phyloP scores from a whole-genome alignment of 2,888 invertebrate species.

The Melanargia galathea region DNA sequence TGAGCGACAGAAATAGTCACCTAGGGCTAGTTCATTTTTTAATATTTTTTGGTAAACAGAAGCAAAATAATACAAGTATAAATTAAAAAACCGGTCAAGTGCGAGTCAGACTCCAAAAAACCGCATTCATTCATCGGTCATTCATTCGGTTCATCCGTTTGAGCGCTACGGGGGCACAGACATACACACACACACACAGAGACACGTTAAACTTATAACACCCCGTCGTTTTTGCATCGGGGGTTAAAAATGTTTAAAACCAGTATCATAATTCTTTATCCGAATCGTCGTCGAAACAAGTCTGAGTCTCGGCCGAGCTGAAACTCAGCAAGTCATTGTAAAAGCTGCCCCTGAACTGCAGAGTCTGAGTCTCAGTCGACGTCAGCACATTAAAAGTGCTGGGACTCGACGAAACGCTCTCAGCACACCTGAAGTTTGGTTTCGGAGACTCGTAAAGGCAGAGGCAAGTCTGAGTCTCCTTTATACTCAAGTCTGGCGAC shows the following conservation, averaged over 20 bases:
- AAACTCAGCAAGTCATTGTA: conserved; percentile 59
- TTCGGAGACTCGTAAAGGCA: conserved; percentile 63
- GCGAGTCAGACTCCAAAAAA: no score
- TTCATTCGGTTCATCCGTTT: no score
- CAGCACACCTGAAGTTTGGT: conserved; percentile 50
- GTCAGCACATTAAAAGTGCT: conserved; percentile 49
- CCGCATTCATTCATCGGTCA: no score
- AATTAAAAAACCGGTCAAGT: no score
- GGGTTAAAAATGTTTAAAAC: conserved; percentile 29
- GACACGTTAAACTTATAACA: no score
- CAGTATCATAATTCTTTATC: conserved; percentile 39
- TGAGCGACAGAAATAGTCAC: no score
- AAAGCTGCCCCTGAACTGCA: conserved; percentile 45
- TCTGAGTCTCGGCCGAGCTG: conserved; percentile 66
- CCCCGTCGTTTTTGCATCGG: no score
- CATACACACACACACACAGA: no score
- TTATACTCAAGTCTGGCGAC: conserved; percentile 64
- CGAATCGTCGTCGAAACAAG: conserved; percentile 54
- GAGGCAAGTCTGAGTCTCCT: conserved; percentile 71
- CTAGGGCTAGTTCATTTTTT: no score
- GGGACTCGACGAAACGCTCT: conserved; percentile 58
- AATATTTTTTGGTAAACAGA: no score
- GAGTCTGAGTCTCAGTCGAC: conserved; percentile 67
- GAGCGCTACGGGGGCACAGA: no score
- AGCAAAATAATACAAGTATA: no score